Base-by-base conservation (phyloP, 2,888 invertebrate species). In the Masnerella sp. region DNA sequence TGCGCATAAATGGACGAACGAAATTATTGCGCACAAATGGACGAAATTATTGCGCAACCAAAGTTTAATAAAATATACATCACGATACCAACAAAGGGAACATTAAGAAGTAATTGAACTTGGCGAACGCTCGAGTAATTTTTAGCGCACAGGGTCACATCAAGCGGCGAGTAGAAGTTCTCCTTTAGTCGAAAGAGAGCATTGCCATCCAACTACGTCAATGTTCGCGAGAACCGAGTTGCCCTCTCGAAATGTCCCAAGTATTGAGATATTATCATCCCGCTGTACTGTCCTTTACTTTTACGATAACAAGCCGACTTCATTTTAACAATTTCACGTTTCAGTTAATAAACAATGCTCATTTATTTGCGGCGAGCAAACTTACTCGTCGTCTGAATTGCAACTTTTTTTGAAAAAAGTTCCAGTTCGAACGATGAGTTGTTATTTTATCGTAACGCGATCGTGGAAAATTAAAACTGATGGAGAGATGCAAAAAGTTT, bases 81-180 rank as follows among this genome's bases (percentile, higher is more conserved):
- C 49, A 15, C 54, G 17, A 40, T 42, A 40, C 49, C 58, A 18
- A 45, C 62, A 64, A 70, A 70, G 54, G 25, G 62, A 51, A 49
- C 62, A 58, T 70, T 51, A 56, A 36, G 56, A 58, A 62, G 43
- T 64, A 70, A 51, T 70, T 62, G 70, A 70, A 64, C 62, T 70
- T 70, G 56, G 22, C 49, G 38, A 40, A 64, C 38, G 49, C 49
- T 70, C 42, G 45, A 56, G 62, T 70, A 49, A 54, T 61, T 70
- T 70, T 69, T 49, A 34, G 42, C 28, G 22, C 28, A 42, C 25
- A 30, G 62, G 36, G 40, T 51, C 62, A 42, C 34, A 70, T 62
- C 56, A 49, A 49, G 42, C 42, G 62, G 15, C 49, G 11, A 59
- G 59, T 32, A 9, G 49, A 62, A 69, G 54, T 54, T 62, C 47